phyloP scores from a whole-genome alignment of 2,797 vertebrate species.

The Sebastes cheni region DNA sequence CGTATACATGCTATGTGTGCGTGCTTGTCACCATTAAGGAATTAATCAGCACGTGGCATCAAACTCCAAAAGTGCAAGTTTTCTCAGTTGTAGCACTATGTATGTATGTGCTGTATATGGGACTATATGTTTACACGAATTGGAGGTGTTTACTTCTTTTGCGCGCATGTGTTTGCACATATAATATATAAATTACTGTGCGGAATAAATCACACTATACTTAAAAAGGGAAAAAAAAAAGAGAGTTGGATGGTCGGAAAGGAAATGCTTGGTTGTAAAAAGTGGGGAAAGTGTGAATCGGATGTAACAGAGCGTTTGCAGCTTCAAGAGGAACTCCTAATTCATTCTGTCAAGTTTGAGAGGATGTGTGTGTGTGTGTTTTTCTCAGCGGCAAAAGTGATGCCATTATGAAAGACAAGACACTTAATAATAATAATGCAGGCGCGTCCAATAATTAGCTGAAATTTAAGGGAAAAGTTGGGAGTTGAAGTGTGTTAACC shows the following conservation, averaged over 20 bases:
- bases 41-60: slow-evolving; percentile 83
- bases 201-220: slow-evolving; percentile 64
- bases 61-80: slow-evolving; percentile 72
- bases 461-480: slow-evolving; percentile 1
- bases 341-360: slow-evolving; percentile 56
- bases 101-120: slow-evolving; percentile 5
- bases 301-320: slow-evolving; percentile 66
- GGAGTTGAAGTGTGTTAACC: slow-evolving; percentile 40
- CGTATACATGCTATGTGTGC: not conserved
- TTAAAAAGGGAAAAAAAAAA: slow-evolving; percentile 4
- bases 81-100: slow-evolving; percentile 32
- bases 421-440: not conserved
- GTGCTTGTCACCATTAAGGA: slow-evolving; percentile 81
- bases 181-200: slow-evolving; percentile 15
- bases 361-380: slow-evolving; percentile 17
- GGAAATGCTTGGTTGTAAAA: slow-evolving; percentile 73
- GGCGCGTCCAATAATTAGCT: not conserved
- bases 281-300: slow-evolving; percentile 64
- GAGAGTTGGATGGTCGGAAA: slow-evolving; percentile 47
- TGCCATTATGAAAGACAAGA: slow-evolving; percentile 7
- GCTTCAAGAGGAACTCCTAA: slow-evolving; percentile 49
- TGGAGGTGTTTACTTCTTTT: slow-evolving; percentile 6
- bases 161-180: not conserved
- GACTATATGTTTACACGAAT: slow-evolving; percentile 20
- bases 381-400: slow-evolving; percentile 17